phyloP scores from a whole-genome alignment of 2,888 invertebrate species.

The Xestoiulus laeticollis region DNA sequence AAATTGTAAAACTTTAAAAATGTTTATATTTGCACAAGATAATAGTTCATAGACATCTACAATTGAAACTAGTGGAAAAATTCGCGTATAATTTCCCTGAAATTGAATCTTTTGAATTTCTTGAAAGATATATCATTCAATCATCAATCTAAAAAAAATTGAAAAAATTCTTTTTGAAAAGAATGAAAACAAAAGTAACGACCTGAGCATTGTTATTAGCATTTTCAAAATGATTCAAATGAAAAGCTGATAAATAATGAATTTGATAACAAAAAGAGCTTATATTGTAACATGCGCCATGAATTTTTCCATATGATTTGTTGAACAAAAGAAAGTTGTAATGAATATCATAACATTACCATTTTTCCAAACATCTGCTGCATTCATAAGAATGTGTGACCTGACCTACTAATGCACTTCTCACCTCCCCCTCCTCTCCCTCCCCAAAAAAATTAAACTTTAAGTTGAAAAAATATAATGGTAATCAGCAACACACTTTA shows the following conservation, averaged over 20 bases:
- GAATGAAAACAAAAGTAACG: neutral
- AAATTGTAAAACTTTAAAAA: too few relatives aligned
- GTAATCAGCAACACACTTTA: neutral
- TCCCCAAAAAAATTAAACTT: neutral
- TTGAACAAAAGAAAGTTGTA: neutral
- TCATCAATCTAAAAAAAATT: too few relatives aligned
- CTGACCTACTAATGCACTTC: neutral
- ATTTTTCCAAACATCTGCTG: neutral
- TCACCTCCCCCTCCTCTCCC: too few relatives aligned
- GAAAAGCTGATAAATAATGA: neutral
- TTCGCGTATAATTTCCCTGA: too few relatives aligned
- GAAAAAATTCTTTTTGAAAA: neutral
- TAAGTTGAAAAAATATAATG: neutral
- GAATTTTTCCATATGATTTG: neutral
- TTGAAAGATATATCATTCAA: too few relatives aligned
- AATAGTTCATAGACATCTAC: too few relatives aligned
- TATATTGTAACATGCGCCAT: neutral
- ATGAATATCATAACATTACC: slow-evolving; percentile 7
- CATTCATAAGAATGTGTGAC: neutral
- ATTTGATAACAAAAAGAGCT: neutral
- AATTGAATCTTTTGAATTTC: too few relatives aligned
- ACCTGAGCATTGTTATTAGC: neutral
- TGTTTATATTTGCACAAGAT: too few relatives aligned
- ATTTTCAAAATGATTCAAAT: neutral
- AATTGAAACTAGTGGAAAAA: too few relatives aligned